Conservation (phyloP, 2,888 invertebrate genomes). For the Metellina segmentata region DNA sequence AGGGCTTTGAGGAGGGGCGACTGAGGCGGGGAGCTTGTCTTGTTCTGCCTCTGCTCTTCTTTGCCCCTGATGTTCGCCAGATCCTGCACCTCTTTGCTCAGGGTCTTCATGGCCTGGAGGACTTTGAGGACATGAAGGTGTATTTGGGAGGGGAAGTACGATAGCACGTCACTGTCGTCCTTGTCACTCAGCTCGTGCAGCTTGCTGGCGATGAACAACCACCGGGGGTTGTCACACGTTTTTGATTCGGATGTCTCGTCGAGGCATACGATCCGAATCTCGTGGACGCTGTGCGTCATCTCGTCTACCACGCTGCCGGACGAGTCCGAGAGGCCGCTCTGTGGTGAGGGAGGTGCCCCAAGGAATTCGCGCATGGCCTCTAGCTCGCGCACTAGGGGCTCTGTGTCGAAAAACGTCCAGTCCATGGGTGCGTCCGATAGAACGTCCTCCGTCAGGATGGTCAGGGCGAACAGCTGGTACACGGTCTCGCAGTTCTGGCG, state of each 20-base stretch:
- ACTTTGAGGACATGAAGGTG: constrained; percentile 5
- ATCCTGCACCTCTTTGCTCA: background rate
- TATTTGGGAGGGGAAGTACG: constrained; percentile 1
- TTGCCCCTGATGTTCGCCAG: background rate
- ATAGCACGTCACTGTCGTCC: background rate
- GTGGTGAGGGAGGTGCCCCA: background rate
- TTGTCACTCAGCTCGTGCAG: constrained; percentile 32
- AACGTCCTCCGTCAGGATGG: constrained; percentile 1
- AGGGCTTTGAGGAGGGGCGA: background rate
- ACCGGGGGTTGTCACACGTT: constrained; percentile 6
- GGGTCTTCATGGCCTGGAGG: background rate
- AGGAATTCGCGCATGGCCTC: constrained; percentile 25
- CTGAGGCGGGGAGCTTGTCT: background rate
- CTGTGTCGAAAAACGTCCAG: constrained; percentile 9
- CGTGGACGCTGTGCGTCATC: constrained; percentile 15
- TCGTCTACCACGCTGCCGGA: constrained; percentile 16
- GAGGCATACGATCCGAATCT: background rate
- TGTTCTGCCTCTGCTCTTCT: background rate
- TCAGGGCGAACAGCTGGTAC: constrained; percentile 25
- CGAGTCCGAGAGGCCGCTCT: background rate
- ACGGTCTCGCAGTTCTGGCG: constrained; percentile 30
- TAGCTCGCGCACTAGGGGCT: constrained; percentile 26
- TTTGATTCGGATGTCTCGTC: background rate
- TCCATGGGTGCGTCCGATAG: background rate
- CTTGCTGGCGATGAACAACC: constrained; percentile 37